A percentile compares a stretch with the other conserved stretches of the same genome.
Evolutionary conservation across 2,113 vertebrate genomes (phyloP).

Genomic region (Brienomyrus longianalis): DNA sequence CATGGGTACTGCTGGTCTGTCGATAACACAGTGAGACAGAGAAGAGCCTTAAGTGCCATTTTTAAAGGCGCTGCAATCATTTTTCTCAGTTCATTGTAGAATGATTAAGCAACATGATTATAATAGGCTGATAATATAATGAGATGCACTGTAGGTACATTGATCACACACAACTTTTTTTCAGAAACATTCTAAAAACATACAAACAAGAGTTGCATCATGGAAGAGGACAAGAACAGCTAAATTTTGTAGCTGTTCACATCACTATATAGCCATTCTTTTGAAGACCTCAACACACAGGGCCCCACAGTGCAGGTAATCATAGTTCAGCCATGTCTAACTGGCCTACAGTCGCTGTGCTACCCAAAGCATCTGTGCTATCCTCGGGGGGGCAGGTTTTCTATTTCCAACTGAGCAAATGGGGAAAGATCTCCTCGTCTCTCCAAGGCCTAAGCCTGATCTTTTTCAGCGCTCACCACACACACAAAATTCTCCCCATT

Average conservation of each 20-base stretch:
- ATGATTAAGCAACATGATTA: background rate
- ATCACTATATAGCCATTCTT: too few relatives aligned
- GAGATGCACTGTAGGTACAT: background rate
- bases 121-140: background rate
- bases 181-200: background rate
- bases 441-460: background rate
- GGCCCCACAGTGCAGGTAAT: background rate
- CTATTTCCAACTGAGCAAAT: background rate
- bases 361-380: background rate
- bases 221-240: background rate
- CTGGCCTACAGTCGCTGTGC: background rate
- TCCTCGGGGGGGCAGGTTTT: background rate
- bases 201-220: background rate
- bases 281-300: background rate
- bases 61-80: background rate
- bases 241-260: background rate
- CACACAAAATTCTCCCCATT: background rate
- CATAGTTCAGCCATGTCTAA: background rate
- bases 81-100: background rate
- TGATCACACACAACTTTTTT: background rate
- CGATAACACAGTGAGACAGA: constrained; percentile 28
- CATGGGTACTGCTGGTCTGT: constrained; percentile 88
- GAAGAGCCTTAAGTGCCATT: background rate
- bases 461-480: background rate
- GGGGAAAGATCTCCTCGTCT: background rate